Percentiles rank a stretch among this genome's conserved stretches.
Evolutionary conservation across 2,797 vertebrate genomes (phyloP).

Genomic region (Coreius guichenoti): DNA sequence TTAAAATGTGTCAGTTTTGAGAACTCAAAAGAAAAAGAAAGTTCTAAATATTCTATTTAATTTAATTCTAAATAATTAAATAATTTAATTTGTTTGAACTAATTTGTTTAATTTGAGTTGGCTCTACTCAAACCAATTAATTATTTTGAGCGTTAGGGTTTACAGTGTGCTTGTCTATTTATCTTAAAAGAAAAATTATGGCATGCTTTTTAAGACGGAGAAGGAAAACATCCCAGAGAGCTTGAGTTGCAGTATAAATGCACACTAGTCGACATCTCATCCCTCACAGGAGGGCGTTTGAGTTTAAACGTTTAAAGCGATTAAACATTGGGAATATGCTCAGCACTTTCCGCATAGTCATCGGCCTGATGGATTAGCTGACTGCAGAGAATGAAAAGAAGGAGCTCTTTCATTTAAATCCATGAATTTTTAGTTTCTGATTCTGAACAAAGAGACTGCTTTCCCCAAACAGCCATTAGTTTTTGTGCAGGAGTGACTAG

Average conservation of each 20-base stretch:
- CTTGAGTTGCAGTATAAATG: slow-evolving; percentile 32
- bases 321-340: slow-evolving; percentile 22
- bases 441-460: background rate
- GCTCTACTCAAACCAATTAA: too few relatives aligned
- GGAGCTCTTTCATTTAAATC: background rate
- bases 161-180: background rate
- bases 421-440: background rate
- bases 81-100: too few relatives aligned
- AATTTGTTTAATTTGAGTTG: too few relatives aligned
- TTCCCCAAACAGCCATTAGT: background rate
- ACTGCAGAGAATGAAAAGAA: slow-evolving; percentile 26
- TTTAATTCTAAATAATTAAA: too few relatives aligned
- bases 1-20: too few relatives aligned
- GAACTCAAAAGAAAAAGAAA: too few relatives aligned
- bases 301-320: slow-evolving; percentile 20
- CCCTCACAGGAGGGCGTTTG: slow-evolving; percentile 31
- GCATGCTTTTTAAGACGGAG: background rate
- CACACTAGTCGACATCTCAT: slow-evolving; percentile 18
- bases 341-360: slow-evolving; percentile 18
- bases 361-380: slow-evolving; percentile 37
- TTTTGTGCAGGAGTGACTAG: background rate
- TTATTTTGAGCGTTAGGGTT: too few relatives aligned
- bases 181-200: background rate
- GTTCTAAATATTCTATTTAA: too few relatives aligned
- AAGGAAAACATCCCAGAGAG: slow-evolving; percentile 4